These are phyloP conservation scores for Loripinus fragilis DNA, from an alignment of 2,888 invertebrate genomes.

Conservation along the genomic window DNA sequence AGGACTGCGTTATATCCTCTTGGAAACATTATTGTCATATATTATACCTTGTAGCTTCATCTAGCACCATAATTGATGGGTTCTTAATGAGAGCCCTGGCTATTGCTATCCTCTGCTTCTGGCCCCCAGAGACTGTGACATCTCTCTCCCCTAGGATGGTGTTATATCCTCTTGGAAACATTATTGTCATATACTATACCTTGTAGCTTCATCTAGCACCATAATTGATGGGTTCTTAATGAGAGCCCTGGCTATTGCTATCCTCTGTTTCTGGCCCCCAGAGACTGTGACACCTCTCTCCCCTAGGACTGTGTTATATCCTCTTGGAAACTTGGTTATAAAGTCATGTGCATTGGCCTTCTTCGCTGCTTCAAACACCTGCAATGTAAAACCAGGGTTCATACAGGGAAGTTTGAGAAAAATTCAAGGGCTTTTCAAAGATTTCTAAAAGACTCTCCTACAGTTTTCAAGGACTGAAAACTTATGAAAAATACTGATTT, in stretches of 20 bases:
- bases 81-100: conserved; percentile 96
- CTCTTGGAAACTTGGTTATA: conserved; percentile 90
- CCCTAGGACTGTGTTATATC: conserved; percentile 92
- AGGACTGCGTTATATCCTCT: conserved; percentile 91
- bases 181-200: conserved; percentile 87
- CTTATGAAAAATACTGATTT: too few relatives aligned
- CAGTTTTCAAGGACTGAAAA: too few relatives aligned
- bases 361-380: conserved; percentile 91
- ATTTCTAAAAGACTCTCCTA: too few relatives aligned
- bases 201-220: conserved; percentile 95
- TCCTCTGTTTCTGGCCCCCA: conserved; percentile 97
- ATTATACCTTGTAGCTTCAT: conserved; percentile 95
- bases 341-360: conserved; percentile 97
- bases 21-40: conserved; percentile 89
- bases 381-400: too few relatives aligned
- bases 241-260: conserved; percentile 97
- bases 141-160: conserved; percentile 94
- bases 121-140: conserved; percentile 96
- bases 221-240: conserved; percentile 93
- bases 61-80: conserved; percentile 89
- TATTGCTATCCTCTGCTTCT: conserved; percentile 97
- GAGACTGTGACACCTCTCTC: conserved; percentile 96
- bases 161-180: conserved; percentile 92
- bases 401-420: too few relatives aligned
- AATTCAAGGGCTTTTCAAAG: too few relatives aligned